Evolutionary conservation across 2,888 invertebrate genomes (phyloP), one percentile per base, ranked within the genome.

Genomic region (Phyto melanocephala): DNA sequence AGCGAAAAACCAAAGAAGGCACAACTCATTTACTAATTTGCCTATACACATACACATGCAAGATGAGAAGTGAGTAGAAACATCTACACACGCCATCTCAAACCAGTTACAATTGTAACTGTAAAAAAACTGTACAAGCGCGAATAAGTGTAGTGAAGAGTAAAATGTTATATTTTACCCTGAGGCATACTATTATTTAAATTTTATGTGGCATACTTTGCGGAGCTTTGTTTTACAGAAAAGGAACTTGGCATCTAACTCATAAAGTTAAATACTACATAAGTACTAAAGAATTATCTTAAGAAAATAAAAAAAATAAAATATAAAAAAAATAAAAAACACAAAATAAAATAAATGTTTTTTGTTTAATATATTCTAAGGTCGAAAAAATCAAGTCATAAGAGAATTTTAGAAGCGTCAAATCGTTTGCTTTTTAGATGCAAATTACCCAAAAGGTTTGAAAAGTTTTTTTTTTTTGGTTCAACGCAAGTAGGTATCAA

Each of bases 91-190:
- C 28, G 28, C 28, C 6, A 6, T 28, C 28, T 28, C 28, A 28
- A 28, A 28, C 4, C 6, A 28, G 3, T 28, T 28, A 6, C 6
- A 28, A 28, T 28, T 28, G 3, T 28, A 28, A 28, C 28, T 6
- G 6, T 28, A 28, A 28, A n/a, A n/a, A 28, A 28, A 6, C 28
- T 28, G 28, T 28, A 5, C 4, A 28, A 3, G 15, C 10, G 4
- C 13, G 17, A 35, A 42, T 28, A 33, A 33, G 33, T 17, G 47
- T 15, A 22, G 42, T 37, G n/a, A 86, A 86, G 76, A 84, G 76
- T 77, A 86, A 83, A 79, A 84, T 37, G 11, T n/a, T 37, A 37
- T 47, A 80, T 28, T 33, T 22, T 52, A 70, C 79, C 79, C 70
- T 28, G 58, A 75, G 81, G 74, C 70, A 65, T 58, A 60, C 15